These are phyloP conservation scores for Chiroxiphia lanceolata DNA, from an alignment of 2,797 vertebrate species.

Conservation along the genomic window DNA sequence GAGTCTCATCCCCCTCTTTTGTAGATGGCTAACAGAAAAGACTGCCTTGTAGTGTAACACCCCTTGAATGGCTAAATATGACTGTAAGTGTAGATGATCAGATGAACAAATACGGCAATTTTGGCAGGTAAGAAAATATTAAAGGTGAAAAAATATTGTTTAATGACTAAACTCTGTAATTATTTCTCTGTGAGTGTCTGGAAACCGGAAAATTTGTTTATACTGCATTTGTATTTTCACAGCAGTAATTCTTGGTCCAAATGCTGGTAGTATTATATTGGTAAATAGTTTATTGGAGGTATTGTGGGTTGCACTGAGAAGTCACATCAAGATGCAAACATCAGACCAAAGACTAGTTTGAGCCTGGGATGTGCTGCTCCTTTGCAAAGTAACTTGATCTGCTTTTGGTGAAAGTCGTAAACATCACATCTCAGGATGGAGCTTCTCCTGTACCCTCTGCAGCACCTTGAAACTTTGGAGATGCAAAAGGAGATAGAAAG, in stretches of 20 bases:
- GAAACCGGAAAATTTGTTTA: background rate
- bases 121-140: background rate
- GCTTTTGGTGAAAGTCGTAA: background rate
- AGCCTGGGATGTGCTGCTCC: background rate
- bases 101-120: background rate
- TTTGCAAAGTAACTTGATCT: background rate
- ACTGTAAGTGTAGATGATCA: background rate
- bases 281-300: background rate
- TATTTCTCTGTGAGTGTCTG: background rate
- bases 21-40: background rate
- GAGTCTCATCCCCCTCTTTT: background rate
- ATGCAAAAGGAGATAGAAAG: background rate
- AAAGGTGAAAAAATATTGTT: background rate
- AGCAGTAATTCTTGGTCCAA: background rate
- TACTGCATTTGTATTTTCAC: background rate
- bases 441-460: background rate
- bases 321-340: background rate
- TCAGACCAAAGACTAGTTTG: background rate
- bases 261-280: background rate
- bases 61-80: background rate
- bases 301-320: background rate
- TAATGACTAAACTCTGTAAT: background rate
- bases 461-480: background rate
- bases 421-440: rapidly evolving
- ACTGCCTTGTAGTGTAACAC: background rate